Evolutionary conservation across 2,888 invertebrate species (phyloP).

Genomic region (Zeuzera pyrina): DNA sequence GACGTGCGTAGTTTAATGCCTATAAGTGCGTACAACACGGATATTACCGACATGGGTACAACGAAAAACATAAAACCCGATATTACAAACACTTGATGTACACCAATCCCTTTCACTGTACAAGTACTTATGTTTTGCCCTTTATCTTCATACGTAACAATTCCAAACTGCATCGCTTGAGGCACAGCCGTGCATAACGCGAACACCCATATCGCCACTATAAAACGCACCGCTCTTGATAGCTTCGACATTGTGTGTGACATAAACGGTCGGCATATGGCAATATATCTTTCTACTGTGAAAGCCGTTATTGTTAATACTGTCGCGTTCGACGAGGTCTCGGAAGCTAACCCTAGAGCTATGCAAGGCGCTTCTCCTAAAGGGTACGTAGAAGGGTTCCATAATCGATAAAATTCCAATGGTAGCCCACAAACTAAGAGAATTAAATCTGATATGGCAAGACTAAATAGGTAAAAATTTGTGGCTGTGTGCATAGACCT

Average conservation of each 20-base stretch:
- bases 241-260: conserved; percentile 89
- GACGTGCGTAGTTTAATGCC: conserved; percentile 81
- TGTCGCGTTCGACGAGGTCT: conserved; percentile 89
- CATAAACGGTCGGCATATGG: conserved; percentile 89
- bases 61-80: conserved; percentile 89
- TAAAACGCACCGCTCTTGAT: conserved; percentile 84
- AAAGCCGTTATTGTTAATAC: conserved; percentile 91
- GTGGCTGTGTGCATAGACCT: conserved; percentile 89
- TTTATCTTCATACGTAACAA: conserved; percentile 67
- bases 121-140: conserved; percentile 68
- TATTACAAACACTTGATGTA: conserved; percentile 83
- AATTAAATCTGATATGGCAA: conserved; percentile 84
- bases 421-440: conserved; percentile 84
- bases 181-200: conserved; percentile 83
- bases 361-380: conserved; percentile 86
- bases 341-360: conserved; percentile 82
- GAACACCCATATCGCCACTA: conserved; percentile 83
- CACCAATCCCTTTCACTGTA: conserved; percentile 71
- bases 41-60: conserved; percentile 89
- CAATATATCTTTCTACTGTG: conserved; percentile 90
- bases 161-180: conserved; percentile 85
- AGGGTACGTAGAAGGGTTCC: conserved; percentile 82
- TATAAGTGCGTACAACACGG: conserved; percentile 84
- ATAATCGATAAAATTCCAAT: conserved; percentile 82
- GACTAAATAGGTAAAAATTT: conserved; percentile 86